A percentile compares a stretch with the other conserved stretches of the same genome.
Conservation (phyloP, 92 coral and sea anemone genomes). For the Phenganax marumi region DNA sequence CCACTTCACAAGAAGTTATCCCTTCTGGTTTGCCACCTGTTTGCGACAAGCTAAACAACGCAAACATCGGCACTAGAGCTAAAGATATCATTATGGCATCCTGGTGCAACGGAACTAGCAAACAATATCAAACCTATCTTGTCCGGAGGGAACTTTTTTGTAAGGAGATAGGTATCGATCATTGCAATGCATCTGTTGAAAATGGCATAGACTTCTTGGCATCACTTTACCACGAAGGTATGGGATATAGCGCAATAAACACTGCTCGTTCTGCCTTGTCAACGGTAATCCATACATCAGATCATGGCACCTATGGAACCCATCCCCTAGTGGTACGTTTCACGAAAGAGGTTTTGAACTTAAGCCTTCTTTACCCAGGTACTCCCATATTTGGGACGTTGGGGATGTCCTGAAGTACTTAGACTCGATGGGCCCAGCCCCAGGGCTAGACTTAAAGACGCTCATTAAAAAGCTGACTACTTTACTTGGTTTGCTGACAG, state of each 20-base stretch:
- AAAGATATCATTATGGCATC: constrained; percentile 54
- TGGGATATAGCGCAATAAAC: constrained; percentile 50
- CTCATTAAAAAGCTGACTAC: constrained; percentile 33
- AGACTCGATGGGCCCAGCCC: neutral
- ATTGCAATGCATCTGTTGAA: constrained; percentile 26
- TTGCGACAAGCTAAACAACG: constrained; percentile 40
- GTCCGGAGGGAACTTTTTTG: constrained; percentile 45
- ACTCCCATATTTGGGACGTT: constrained; percentile 10
- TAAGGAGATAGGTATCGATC: constrained; percentile 18
- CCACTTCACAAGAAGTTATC: constrained; percentile 50
- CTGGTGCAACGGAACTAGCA: constrained; percentile 46
- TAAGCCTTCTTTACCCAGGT: constrained; percentile 8
- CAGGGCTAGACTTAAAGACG: neutral
- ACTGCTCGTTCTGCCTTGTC: constrained; percentile 17
- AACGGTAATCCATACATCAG: neutral
- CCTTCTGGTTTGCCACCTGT: constrained; percentile 47
- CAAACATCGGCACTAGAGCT: constrained; percentile 6
- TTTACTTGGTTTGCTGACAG: constrained; percentile 25
- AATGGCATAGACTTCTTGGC: constrained; percentile 48
- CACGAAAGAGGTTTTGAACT: constrained; percentile 52
- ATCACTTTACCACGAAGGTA: constrained; percentile 13
- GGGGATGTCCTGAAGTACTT: neutral
- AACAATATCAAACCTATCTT: constrained; percentile 46
- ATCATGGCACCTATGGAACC: constrained; percentile 20
- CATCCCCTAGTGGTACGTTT: constrained; percentile 50